Percentiles rank a stretch among this genome's conserved stretches.
Conservation (phyloP, 2,888 invertebrate genomes). For the Ectropis crepuscularia region DNA sequence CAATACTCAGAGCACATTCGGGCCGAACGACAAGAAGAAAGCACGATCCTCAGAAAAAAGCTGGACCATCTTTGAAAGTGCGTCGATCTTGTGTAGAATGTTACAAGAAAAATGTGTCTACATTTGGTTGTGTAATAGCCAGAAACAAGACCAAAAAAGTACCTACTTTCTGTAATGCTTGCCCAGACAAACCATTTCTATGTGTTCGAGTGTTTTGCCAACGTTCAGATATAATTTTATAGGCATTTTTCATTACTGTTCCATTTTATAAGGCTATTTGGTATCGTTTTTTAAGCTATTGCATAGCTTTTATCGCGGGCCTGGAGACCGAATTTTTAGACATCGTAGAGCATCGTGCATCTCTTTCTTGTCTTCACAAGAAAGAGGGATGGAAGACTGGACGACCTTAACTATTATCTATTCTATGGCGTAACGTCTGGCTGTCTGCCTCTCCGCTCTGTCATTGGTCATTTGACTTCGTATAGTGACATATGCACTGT, state of each 20-base stretch:
- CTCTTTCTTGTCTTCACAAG: too few relatives aligned
- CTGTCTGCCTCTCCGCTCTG: too few relatives aligned
- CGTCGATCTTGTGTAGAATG: conserved; percentile 40
- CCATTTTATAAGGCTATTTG: not conserved
- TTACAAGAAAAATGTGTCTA: conserved; percentile 40
- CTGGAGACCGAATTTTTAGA: too few relatives aligned
- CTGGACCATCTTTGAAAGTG: conserved; percentile 29
- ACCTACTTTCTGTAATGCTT: conserved; percentile 41
- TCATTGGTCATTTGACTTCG: too few relatives aligned
- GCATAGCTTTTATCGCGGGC: too few relatives aligned
- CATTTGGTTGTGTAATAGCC: conserved; percentile 40
- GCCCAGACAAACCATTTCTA: conserved; percentile 11
- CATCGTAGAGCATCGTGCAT: too few relatives aligned
- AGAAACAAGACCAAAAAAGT: conserved; percentile 49
- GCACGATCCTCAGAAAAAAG: conserved; percentile 16
- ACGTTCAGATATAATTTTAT: conserved; percentile 15
- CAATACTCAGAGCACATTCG: conserved; percentile 10
- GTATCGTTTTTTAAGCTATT: too few relatives aligned
- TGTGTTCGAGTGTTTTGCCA: conserved; percentile 16
- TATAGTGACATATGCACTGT: too few relatives aligned
- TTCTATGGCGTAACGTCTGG: too few relatives aligned
- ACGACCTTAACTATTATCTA: too few relatives aligned
- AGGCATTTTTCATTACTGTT: conserved; percentile 11
- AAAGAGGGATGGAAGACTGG: too few relatives aligned
- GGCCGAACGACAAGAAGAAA: conserved; percentile 11